These are phyloP conservation scores for Melipona beecheii DNA, from an alignment of 2,888 invertebrate genomes.

Conservation along the genomic window DNA sequence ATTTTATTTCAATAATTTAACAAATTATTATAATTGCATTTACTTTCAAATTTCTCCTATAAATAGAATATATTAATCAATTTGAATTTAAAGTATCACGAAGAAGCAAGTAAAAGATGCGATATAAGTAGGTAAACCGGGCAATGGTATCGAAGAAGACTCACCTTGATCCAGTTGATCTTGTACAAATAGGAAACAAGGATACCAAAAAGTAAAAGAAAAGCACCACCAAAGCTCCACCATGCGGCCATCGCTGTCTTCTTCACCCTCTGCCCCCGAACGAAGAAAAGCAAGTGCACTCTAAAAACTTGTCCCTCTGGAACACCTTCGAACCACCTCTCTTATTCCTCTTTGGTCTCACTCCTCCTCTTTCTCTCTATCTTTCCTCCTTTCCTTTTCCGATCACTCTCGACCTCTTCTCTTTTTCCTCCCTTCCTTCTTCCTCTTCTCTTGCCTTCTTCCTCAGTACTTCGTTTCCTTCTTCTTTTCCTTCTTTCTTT, in stretches of 20 bases:
- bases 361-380: conserved; percentile 26
- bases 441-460: conserved; percentile 21
- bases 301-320: conserved; percentile 58
- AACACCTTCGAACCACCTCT: conserved; percentile 59
- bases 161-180: conserved; percentile 79
- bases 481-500: conserved; percentile 14
- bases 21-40: not conserved
- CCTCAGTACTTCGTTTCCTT: conserved; percentile 8
- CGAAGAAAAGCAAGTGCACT: conserved; percentile 59
- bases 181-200: conserved; percentile 78
- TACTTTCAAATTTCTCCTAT: not conserved
- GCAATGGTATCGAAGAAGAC: conserved; percentile 55
- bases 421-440: conserved; percentile 9
- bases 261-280: conserved; percentile 60
- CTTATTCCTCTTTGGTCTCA: conserved; percentile 33
- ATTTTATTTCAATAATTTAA: not conserved
- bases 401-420: not conserved
- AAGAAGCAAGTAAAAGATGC: not conserved
- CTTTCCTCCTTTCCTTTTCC: conserved; percentile 16
- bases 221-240: conserved; percentile 63
- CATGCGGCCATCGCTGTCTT: conserved; percentile 68
- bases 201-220: conserved; percentile 63
- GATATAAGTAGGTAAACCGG: conserved; percentile 49
- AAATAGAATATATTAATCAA: not conserved
- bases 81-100: not conserved